Evolutionary conservation across 2,113 vertebrate genomes (phyloP).

Genomic region (Promerops cafer): DNA sequence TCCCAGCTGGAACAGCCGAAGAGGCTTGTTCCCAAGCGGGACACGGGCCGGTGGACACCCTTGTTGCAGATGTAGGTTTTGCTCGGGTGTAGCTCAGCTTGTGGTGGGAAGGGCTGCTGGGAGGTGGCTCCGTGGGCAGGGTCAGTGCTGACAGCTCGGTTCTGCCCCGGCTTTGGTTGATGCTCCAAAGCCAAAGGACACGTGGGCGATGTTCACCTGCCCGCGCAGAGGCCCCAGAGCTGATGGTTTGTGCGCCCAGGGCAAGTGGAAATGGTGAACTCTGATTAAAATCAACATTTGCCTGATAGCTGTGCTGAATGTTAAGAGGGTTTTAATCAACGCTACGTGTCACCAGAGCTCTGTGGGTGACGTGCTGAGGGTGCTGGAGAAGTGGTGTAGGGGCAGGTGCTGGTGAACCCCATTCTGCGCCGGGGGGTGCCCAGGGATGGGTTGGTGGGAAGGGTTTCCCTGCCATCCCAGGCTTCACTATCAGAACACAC

Average conservation of each 20-base stretch:
- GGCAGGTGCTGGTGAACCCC: not conserved
- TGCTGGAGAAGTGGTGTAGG: not conserved
- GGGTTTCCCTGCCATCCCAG: not conserved
- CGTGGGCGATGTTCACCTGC: not conserved
- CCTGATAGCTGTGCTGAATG: not conserved
- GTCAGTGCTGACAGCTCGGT: accelerated
- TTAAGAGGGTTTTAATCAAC: not conserved
- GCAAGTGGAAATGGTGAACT: not conserved
- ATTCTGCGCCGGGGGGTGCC: accelerated
- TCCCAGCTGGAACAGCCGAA: not conserved
- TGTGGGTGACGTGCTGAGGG: not conserved
- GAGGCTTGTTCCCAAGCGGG: not conserved
- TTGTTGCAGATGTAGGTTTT: accelerated
- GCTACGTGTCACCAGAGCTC: accelerated
- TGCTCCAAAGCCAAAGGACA: not conserved
- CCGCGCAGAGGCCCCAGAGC: not conserved
- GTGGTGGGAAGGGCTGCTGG: not conserved
- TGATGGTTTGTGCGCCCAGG: not conserved
- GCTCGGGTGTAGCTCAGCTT: not conserved
- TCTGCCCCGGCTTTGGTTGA: accelerated
- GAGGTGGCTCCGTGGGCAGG: not conserved
- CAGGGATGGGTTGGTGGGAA: not conserved
- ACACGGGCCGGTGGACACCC: accelerated
- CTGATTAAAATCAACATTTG: not conserved
- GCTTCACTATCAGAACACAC: not conserved